Base-by-base conservation (phyloP, 2,888 invertebrate genomes). In the Synergus itoensis region DNA sequence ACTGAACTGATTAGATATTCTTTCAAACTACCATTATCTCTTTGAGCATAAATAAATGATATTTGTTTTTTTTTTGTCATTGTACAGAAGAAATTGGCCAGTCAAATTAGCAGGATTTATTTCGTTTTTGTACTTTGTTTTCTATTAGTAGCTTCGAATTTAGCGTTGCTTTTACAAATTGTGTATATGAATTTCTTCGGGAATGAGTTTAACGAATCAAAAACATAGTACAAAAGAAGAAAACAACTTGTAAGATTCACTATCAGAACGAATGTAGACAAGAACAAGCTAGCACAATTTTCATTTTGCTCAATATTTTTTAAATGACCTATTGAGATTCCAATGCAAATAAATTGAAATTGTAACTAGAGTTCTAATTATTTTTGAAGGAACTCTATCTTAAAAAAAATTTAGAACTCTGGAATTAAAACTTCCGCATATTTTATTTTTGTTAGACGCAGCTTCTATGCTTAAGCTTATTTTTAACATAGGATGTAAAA, bases 1-100 rank as follows among this genome's bases (percentile, higher is more conserved):
- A 73, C 73, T 40, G 73, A 65, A 73, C 73, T 73, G 73, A 73
- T 73, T 73, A 73, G 73, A 12, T 73, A 73, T 36, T 73, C 28
- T 73, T 14, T 28, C 16, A 36, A 53, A 53, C 73, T 53, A 21
- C 28, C 21, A 9, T 73, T 73, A n/a, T 73, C 73, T 73, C 28
- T 14, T 28, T 36, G 73, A 65, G 73, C 48, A 53, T 48, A 73
- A 73, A 73, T 73, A 4, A 28, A 53, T n/a, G n/a, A 36, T 60
- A 48, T 28, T 28, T 28, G 2, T 28, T 28, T 36, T 53, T 12
- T 69, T 69, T 69, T 45, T 45, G 28, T 73, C 16, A 53, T 36
- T 48, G 36, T 14, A 73, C 69, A 43, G 67, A 69, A 69, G 28
- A 28, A 69, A 45, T 28, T 69, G 48, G 28, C 48, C 69, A 69